Evolutionary conservation across 2,113 vertebrate species (phyloP), one percentile per base, ranked within the genome.

Genomic region (Zootoca vivipara): DNA sequence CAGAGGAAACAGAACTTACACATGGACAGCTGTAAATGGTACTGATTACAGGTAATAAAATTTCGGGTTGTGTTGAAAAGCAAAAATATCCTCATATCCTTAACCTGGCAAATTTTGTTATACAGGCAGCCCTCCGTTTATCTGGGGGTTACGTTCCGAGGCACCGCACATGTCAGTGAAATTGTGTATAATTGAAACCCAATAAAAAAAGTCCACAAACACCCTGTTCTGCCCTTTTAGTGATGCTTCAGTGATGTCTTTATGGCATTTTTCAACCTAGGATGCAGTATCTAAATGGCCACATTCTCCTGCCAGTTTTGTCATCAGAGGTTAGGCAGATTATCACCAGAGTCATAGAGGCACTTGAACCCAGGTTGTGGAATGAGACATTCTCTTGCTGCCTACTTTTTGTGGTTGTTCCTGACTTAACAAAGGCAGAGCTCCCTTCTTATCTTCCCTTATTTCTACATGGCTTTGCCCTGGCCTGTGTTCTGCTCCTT

Each of bases 41-140:
- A 99, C 99, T 89, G 99, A 99, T 94, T 99, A 99, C 97, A 99
- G 99, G 99, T 99, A 97, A 97, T 65, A 15, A 16, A 67, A 38
- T 84, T 18, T 84, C 42, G 79, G 13, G 7, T 62, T 82, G 4
- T 42, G 28, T n/a, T 64, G 8, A 28, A 30, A 16, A 70, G 28
- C 35, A n/a, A 62, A 52, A 87, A 35, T 62, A 0, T 74, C 1
- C 0, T 79, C 9, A 70, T 86, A 52, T 40, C 4, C 79, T 92
- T 70, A 15, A 82, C 90, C 88, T 65, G 0, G 0, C 83, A n/a
- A 35, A 62, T 67, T 24, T 83, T 38, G n/a, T 78, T 78, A 70
- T 56, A 77, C 46, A 52, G 46, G 46, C 46, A 52, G 46, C 46
- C 46, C 10, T 52, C 46, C 10, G 2, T 52, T 52, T 52, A 52